Conservation (phyloP, 2,888 invertebrate genomes). For the Galerucella calmariensis region DNA sequence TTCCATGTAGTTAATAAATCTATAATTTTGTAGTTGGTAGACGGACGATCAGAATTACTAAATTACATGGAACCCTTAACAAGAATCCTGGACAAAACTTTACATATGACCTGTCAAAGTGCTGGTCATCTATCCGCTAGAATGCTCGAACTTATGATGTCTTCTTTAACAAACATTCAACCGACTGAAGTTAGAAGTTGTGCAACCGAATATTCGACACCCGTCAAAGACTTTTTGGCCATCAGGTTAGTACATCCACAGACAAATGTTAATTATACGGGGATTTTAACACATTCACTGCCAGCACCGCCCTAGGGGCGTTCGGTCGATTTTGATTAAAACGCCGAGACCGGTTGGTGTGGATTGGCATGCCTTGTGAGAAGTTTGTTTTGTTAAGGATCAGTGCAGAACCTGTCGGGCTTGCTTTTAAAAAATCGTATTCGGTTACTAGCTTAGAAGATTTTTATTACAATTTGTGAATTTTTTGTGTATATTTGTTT, state of each 20-base stretch:
- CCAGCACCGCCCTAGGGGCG: too few relatives aligned
- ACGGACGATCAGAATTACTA: slow-evolving; percentile 73
- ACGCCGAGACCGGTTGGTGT: too few relatives aligned
- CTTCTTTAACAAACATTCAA: slow-evolving; percentile 72
- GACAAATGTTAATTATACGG: background rate
- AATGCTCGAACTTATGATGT: slow-evolving; percentile 71
- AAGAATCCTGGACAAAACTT: slow-evolving; percentile 75
- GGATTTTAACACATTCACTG: too few relatives aligned
- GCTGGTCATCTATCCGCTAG: slow-evolving; percentile 73
- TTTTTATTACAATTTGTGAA: too few relatives aligned
- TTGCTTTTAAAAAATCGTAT: too few relatives aligned
- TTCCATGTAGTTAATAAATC: too few relatives aligned
- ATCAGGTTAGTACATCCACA: slow-evolving; percentile 67
- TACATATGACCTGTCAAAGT: slow-evolving; percentile 76
- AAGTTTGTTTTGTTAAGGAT: too few relatives aligned
- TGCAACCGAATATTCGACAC: slow-evolving; percentile 70
- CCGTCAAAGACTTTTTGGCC: slow-evolving; percentile 77
- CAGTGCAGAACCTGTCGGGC: too few relatives aligned
- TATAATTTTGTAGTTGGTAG: slow-evolving; percentile 67
- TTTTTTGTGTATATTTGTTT: too few relatives aligned
- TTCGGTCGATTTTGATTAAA: too few relatives aligned
- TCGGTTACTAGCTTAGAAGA: too few relatives aligned
- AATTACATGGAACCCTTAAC: slow-evolving; percentile 74
- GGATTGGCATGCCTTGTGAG: too few relatives aligned
- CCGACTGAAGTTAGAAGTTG: slow-evolving; percentile 74